Percentiles rank a stretch among this genome's conserved stretches.
phyloP scores from a whole-genome alignment of 2,888 invertebrate species.

The Drosophila longiperda region DNA sequence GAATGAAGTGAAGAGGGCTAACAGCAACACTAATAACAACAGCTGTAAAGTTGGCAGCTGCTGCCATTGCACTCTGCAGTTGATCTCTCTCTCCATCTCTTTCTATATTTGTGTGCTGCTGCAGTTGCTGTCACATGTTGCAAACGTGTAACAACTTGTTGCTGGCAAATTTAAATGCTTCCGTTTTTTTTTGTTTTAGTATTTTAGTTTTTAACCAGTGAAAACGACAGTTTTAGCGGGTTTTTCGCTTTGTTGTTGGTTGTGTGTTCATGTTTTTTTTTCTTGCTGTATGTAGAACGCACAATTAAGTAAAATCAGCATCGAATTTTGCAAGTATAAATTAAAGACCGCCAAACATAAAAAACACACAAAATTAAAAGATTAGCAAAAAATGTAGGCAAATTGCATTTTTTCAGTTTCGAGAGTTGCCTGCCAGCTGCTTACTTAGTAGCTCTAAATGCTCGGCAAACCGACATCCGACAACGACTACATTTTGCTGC shows the following conservation, averaged over 20 bases:
- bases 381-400: constrained; percentile 22
- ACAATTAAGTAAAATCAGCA: constrained; percentile 74
- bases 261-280: background rate
- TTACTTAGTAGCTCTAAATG: constrained; percentile 39
- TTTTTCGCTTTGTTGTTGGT: constrained; percentile 21
- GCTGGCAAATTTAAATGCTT: constrained; percentile 39
- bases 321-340: constrained; percentile 50
- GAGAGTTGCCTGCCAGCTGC: constrained; percentile 17
- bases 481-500: constrained; percentile 40
- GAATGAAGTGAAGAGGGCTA: constrained; percentile 20
- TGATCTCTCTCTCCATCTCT: constrained; percentile 6
- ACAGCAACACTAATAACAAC: constrained; percentile 26
- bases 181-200: constrained; percentile 48
- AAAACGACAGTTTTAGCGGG: constrained; percentile 64
- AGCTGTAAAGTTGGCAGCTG: constrained; percentile 54
- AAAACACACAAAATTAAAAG: constrained; percentile 2
- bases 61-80: constrained; percentile 61
- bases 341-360: constrained; percentile 44
- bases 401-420: constrained; percentile 29
- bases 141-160: constrained; percentile 53
- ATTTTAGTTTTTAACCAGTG: constrained; percentile 51
- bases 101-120: constrained; percentile 1
- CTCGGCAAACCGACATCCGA: constrained; percentile 22
- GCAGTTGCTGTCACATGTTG: constrained; percentile 35
- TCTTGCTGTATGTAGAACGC: constrained; percentile 21